Conservation (phyloP, 1,140 invertebrate genomes). For the Drosophila sturtevanti region DNA sequence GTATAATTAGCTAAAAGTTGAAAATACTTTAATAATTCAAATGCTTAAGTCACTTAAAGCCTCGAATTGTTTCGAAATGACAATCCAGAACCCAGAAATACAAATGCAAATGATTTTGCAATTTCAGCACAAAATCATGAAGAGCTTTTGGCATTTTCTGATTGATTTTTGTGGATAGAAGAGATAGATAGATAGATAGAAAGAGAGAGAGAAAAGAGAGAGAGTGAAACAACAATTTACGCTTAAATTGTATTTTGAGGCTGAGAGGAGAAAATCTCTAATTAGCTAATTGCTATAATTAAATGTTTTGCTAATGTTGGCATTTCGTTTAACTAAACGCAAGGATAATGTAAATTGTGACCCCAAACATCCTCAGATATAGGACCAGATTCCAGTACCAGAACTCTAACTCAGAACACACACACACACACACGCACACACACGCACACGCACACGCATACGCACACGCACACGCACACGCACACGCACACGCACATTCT, state of each 20-base stretch:
- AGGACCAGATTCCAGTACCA: too few relatives aligned
- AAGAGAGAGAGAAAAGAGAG: not conserved
- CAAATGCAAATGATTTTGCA: constrained; percentile 51
- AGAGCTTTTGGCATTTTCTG: constrained; percentile 34
- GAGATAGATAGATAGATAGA: not conserved
- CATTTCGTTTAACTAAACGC: constrained; percentile 71
- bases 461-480: not conserved
- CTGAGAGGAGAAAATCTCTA: constrained; percentile 64
- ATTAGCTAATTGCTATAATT: constrained; percentile 82
- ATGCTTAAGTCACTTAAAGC: not conserved
- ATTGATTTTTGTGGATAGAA: constrained; percentile 62
- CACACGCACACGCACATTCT: too few relatives aligned
- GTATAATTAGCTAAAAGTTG: not conserved
- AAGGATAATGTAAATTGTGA: constrained; percentile 74
- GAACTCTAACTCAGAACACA: not conserved
- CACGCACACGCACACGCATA: too few relatives aligned
- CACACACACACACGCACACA: not conserved
- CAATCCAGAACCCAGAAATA: constrained; percentile 36
- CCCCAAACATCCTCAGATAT: not conserved
- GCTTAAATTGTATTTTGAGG: constrained; percentile 34
- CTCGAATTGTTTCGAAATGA: constrained; percentile 8
- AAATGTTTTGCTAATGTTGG: constrained; percentile 77
- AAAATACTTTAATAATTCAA: constrained; percentile 3
- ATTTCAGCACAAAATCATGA: constrained; percentile 43
- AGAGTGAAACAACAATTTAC: constrained; percentile 22